Evolutionary conservation across 2,797 vertebrate genomes (phyloP).

Genomic region (Lophotriccus pileatus): DNA sequence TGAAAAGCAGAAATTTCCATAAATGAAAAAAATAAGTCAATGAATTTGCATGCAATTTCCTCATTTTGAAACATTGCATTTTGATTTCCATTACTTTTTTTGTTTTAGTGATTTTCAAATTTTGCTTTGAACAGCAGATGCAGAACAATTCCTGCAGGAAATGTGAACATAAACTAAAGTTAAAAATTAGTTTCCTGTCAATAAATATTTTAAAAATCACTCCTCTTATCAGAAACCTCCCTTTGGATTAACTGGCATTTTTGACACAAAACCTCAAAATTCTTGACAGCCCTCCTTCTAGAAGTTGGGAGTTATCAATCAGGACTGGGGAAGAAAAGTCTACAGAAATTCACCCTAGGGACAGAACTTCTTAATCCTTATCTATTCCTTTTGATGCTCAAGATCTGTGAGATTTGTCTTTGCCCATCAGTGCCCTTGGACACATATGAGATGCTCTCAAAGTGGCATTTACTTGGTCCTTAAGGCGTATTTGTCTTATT

Average conservation of each 20-base stretch:
- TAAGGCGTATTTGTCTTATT: constrained; percentile 31
- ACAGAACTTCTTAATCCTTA: neutral
- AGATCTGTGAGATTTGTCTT: constrained; percentile 18
- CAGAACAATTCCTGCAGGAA: neutral
- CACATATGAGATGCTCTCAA: neutral
- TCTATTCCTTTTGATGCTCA: constrained; percentile 9
- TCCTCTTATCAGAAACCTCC: neutral
- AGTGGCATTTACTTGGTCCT: constrained; percentile 39
- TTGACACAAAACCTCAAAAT: neutral
- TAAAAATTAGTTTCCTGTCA: neutral
- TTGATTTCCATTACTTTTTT: neutral
- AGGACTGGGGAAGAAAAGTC: neutral
- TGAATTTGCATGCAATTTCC: neutral
- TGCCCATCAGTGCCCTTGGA: constrained; percentile 39
- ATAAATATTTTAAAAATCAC: neutral
- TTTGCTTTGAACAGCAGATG: neutral
- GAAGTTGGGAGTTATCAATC: neutral
- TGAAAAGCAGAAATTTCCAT: neutral
- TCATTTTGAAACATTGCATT: neutral
- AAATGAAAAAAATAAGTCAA: neutral
- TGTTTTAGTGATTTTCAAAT: neutral
- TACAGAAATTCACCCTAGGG: neutral
- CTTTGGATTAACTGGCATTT: neutral
- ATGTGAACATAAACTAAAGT: neutral
- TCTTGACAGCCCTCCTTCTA: neutral